Evolutionary conservation across 2,888 invertebrate genomes (phyloP).

Genomic region (Resseliella maxima): DNA sequence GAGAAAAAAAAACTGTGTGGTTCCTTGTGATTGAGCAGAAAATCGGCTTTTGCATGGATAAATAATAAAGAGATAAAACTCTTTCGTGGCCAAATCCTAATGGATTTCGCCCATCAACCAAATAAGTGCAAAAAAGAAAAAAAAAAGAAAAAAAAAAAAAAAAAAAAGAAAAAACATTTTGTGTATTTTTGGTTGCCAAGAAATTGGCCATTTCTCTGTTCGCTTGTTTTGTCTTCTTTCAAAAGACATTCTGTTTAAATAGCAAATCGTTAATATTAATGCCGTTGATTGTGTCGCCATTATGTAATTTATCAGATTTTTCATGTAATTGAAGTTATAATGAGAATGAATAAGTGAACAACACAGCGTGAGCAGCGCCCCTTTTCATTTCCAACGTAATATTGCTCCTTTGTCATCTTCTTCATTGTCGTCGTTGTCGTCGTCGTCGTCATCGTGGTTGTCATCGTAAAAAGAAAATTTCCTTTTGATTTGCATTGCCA

Average conservation of each 20-base stretch:
- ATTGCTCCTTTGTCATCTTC: neutral
- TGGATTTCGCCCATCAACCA: constrained; percentile 15
- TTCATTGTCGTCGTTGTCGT: too few relatives aligned
- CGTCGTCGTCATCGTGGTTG: too few relatives aligned
- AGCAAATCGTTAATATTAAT: neutral
- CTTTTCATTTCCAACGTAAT: too few relatives aligned
- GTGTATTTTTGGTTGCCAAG: neutral
- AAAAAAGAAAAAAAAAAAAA: neutral
- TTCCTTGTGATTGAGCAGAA: neutral
- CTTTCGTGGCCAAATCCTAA: neutral
- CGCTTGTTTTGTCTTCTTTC: neutral
- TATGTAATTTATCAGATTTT: neutral
- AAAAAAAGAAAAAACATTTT: neutral
- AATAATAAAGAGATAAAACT: neutral
- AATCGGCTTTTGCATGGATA: neutral
- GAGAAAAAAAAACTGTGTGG: too few relatives aligned
- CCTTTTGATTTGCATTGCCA: neutral
- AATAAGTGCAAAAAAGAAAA: too few relatives aligned
- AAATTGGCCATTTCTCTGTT: neutral
- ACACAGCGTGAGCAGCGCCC: constrained; percentile 8
- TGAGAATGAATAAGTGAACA: constrained; percentile 1
- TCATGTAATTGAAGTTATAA: neutral
- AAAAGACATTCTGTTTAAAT: neutral
- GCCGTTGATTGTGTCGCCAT: neutral
- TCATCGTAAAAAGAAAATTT: neutral